phyloP scores from a whole-genome alignment of 2,888 invertebrate species.

The Salticus scenicus region DNA sequence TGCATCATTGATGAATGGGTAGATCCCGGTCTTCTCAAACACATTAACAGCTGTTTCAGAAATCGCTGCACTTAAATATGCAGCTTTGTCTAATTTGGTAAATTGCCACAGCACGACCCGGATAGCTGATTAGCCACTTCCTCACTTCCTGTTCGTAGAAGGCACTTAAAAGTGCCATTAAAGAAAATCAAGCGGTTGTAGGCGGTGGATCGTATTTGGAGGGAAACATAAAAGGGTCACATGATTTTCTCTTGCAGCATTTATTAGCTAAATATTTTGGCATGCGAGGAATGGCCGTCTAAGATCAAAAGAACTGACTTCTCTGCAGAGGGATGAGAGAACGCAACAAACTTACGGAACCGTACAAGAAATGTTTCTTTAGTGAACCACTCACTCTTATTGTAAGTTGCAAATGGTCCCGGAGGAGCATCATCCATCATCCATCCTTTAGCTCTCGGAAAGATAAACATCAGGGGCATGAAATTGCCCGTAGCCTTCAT shows the following conservation, averaged over 20 bases:
- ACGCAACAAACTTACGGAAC: background rate
- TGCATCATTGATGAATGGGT: too few species aligned
- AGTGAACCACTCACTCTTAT: background rate
- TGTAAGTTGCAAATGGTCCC: background rate
- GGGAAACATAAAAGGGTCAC: background rate
- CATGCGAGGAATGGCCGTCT: background rate
- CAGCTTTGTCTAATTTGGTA: background rate
- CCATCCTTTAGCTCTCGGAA: too few species aligned
- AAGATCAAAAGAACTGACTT: background rate
- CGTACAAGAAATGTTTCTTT: background rate
- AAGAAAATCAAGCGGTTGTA: background rate
- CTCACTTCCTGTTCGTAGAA: slow-evolving; percentile 2
- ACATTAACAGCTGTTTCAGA: slow-evolving; percentile 8
- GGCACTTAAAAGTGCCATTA: slow-evolving; percentile 13
- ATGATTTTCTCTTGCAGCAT: slow-evolving; percentile 9
- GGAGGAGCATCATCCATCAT: background rate
- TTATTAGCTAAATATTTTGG: background rate
- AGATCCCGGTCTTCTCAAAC: slow-evolving; percentile 14
- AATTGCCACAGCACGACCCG: too few species aligned
- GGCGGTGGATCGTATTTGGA: background rate
- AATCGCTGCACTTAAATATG: slow-evolving; percentile 18
- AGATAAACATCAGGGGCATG: too few species aligned
- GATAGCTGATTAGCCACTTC: slow-evolving; percentile 6
- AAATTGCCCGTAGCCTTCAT: too few species aligned
- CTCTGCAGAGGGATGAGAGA: background rate